Evolutionary conservation across 2,888 invertebrate genomes (phyloP), one percentile per base, ranked within the genome.

Genomic region (Crossocerus cetratus): DNA sequence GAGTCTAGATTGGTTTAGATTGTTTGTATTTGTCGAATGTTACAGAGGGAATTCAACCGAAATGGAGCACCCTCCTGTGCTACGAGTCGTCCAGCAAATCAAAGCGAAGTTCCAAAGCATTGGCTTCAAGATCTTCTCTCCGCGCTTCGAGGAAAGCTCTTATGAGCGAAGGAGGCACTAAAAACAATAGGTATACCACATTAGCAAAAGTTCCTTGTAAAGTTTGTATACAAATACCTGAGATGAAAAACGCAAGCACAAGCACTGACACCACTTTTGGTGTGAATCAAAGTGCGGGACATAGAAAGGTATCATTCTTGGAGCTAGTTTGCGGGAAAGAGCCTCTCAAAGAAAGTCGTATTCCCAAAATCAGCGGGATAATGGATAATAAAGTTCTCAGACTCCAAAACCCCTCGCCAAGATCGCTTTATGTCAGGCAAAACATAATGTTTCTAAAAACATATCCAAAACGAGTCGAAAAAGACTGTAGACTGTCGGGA

Each of bases 171-270:
- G 32, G 32, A 8, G 32, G 72, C 66, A 74, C 72, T 18, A 84
- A 76, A 74, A 84, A 81, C 68, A 87, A 85, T 79, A 89, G 87
- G 88, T 89, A 89, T 3, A 64, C 11, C 16, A 49, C 49, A n/a
- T 49, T 49, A 49, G 13, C 16, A 14, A 49, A 49, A 49, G 14
- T 16, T 3, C 16, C 16, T 49, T 49, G 49, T 49, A 16, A 49
- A 49, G 11, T 3, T 49, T 49, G 49, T 2, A 8, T n/a, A 2
- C n/a, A n/a, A 49, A 49, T 16, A 49, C 8, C 32, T 32, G 32
- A 32, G 8, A 32, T 0, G 32, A 32, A 32, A 32, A n/a, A 49
- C 14, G 49, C 49, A 32, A 32, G 32, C 32, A 32, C 32, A 32
- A 32, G 8, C 8, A 49, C 49, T 3, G 49, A 49, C 49, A 11